phyloP scores from a whole-genome alignment of 2,888 invertebrate species.

The Crematogaster levior region DNA sequence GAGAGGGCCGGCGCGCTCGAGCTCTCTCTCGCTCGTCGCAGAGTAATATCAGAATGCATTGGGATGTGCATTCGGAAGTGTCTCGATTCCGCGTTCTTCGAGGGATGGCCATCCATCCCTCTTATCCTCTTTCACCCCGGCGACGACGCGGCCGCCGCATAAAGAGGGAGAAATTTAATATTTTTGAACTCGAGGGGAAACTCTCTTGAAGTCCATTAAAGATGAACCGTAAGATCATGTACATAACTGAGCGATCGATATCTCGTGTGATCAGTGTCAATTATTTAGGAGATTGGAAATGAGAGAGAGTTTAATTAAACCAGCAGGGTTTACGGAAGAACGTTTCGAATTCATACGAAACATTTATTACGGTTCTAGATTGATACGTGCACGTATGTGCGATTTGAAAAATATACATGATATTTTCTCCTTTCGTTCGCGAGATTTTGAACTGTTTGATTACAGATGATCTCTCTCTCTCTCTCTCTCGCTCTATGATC shows the following conservation, averaged over 20 bases:
- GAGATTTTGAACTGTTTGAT: neutral
- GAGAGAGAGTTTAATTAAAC: slow-evolving; percentile 11
- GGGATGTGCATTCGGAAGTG: slow-evolving; percentile 52
- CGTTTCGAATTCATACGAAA: neutral
- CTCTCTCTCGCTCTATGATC: neutral
- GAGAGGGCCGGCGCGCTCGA: slow-evolving; percentile 15
- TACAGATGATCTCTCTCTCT: neutral
- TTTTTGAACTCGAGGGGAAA: slow-evolving; percentile 10
- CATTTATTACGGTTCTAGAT: neutral
- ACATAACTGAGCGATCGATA: neutral
- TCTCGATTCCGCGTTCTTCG: slow-evolving; percentile 47
- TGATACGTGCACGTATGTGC: neutral
- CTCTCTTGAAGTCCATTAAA: slow-evolving; percentile 32
- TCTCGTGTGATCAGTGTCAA: neutral
- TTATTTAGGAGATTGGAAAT: neutral
- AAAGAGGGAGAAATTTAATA: slow-evolving; percentile 36
- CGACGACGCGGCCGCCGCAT: slow-evolving; percentile 1
- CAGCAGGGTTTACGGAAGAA: neutral
- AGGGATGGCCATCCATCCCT: neutral
- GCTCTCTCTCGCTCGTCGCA: slow-evolving; percentile 17
- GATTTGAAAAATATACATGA: neutral
- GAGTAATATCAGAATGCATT: slow-evolving; percentile 51
- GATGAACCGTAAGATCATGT: neutral
- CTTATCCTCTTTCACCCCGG: slow-evolving; percentile 8
- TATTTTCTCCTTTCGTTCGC: neutral